Evolutionary conservation across 2,797 vertebrate genomes (phyloP).

Genomic region (Perodicticus potto): DNA sequence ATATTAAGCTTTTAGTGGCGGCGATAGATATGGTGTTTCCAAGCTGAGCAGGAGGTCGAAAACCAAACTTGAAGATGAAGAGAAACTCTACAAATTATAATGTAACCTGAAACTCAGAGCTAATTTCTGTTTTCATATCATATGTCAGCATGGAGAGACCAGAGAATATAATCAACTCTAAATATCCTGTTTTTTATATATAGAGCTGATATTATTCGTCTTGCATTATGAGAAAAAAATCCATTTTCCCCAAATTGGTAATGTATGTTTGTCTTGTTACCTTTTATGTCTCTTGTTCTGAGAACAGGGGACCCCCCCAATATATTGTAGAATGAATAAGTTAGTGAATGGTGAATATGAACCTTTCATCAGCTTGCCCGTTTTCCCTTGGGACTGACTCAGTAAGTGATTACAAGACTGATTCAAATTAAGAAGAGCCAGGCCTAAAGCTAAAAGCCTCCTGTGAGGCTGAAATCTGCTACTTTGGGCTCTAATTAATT

Average conservation of each 20-base stretch:
- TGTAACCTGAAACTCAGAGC: neutral
- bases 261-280: neutral
- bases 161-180: neutral
- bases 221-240: neutral
- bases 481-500: conserved; percentile 56
- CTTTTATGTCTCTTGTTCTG: neutral
- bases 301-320: neutral
- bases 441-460: conserved; percentile 45
- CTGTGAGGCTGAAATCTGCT: conserved; percentile 38
- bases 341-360: conserved; percentile 49
- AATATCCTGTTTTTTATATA: conserved; percentile 18
- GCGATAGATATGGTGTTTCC: neutral
- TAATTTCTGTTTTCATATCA: conserved; percentile 3
- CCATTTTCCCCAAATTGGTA: conserved; percentile 1
- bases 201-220: neutral
- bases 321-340: conserved; percentile 70
- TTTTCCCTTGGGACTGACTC: conserved; percentile 37
- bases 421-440: conserved; percentile 70
- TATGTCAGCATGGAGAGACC: neutral
- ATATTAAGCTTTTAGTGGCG: neutral
- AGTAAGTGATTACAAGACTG: conserved; percentile 65
- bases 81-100: conserved; percentile 3
- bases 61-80: conserved; percentile 43
- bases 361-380: conserved; percentile 38
- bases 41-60: conserved; percentile 39